These are phyloP conservation scores for Cnemophilus loriae DNA, from an alignment of 2,113 vertebrate species.

Conservation along the genomic window DNA sequence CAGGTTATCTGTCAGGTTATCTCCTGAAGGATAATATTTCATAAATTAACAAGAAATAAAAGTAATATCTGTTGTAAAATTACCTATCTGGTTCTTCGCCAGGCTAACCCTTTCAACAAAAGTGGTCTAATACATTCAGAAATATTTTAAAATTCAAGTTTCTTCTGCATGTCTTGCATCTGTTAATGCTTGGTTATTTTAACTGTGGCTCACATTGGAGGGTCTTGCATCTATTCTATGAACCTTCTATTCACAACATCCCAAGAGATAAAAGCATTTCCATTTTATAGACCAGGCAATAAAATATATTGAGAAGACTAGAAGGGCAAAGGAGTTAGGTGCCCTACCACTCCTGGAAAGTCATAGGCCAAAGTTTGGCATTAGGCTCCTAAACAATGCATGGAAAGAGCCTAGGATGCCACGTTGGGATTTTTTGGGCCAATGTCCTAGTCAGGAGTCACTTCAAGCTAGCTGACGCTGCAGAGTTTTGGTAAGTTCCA, in stretches of 20 bases:
- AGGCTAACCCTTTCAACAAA: not conserved
- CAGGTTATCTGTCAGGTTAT: not conserved
- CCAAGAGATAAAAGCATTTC: not conserved
- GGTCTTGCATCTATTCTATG: not conserved
- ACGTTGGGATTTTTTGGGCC: rapidly evolving
- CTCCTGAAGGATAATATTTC: not conserved
- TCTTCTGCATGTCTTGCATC: not conserved
- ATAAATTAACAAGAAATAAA: not conserved
- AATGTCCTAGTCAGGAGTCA: not conserved
- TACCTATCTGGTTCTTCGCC: not conserved
- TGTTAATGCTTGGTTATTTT: not conserved
- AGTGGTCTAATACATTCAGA: not conserved
- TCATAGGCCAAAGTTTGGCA: not conserved
- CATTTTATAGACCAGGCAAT: not conserved
- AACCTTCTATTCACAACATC: not conserved
- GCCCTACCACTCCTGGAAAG: not conserved
- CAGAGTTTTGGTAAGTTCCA: not conserved
- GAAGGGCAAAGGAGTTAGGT: not conserved
- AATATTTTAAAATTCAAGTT: not conserved
- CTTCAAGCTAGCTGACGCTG: not conserved
- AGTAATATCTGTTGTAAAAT: not conserved
- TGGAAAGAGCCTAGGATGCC: not conserved
- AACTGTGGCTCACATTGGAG: not conserved
- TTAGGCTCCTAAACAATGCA: not conserved
- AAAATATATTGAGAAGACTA: not conserved